A percentile compares a stretch with the other conserved stretches of the same genome.
Conservation (phyloP, 2,113 vertebrate species). For the Ammodytes marinus region DNA sequence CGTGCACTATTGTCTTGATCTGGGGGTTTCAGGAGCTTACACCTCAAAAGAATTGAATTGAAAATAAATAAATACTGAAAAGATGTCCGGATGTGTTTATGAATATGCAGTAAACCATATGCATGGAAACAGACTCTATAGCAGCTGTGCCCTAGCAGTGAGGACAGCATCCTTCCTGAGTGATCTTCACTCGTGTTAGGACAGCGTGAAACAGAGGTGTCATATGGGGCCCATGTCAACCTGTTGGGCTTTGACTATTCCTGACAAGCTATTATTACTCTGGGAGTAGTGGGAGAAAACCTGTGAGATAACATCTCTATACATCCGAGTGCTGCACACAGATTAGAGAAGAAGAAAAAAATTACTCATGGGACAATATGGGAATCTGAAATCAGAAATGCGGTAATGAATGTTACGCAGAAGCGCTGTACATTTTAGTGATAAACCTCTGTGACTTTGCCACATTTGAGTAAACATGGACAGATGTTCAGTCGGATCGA, state of each 20-base stretch:
- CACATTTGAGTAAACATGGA: conserved; percentile 67
- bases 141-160: conserved; percentile 17
- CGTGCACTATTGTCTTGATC: no score
- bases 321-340: neutral
- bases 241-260: conserved; percentile 45
- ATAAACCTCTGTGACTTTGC: conserved; percentile 49
- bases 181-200: conserved; percentile 36
- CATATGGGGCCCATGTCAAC: conserved; percentile 44
- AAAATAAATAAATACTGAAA: neutral
- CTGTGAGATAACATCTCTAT: conserved; percentile 28
- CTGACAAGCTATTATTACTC: conserved; percentile 58
- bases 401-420: conserved; percentile 10
- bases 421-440: conserved; percentile 44
- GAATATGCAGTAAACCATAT: neutral
- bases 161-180: conserved; percentile 8
- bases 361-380: neutral
- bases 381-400: conserved; percentile 13
- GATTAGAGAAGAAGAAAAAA: neutral
- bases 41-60: neutral
- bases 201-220: conserved; percentile 45
- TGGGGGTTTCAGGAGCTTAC: neutral
- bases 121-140: neutral
- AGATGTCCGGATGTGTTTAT: neutral
- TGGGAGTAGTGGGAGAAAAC: conserved; percentile 27
- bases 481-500: conserved; percentile 68